phyloP scores from a whole-genome alignment of 2,888 invertebrate genomes.

The Andrena chrysosceles region DNA sequence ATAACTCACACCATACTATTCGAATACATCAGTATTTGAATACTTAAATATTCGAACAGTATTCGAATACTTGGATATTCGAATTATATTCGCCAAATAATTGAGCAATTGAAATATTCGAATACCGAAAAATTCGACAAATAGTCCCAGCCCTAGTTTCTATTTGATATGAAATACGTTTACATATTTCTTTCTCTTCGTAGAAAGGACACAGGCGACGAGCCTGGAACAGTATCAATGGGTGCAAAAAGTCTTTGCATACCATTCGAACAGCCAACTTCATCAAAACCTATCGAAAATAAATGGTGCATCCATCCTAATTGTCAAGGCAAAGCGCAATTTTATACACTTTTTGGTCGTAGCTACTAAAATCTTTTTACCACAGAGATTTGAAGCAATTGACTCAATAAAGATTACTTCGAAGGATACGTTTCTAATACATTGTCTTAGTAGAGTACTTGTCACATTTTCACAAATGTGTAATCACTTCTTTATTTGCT shows the following conservation, averaged over 20 bases:
- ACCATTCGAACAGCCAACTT: slow-evolving; percentile 93
- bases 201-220: slow-evolving; percentile 89
- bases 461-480: neutral
- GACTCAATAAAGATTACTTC: slow-evolving; percentile 12
- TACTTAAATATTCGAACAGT: too few relatives aligned
- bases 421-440: neutral
- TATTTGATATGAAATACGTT: neutral
- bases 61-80: too few relatives aligned
- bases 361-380: slow-evolving; percentile 90
- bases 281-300: slow-evolving; percentile 81
- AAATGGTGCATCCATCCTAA: slow-evolving; percentile 95
- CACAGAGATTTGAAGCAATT: neutral
- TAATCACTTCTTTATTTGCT: neutral
- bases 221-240: slow-evolving; percentile 96
- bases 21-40: too few relatives aligned
- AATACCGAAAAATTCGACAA: too few relatives aligned
- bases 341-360: slow-evolving; percentile 97
- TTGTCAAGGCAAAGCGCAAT: slow-evolving; percentile 92
- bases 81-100: too few relatives aligned
- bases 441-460: neutral
- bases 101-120: too few relatives aligned
- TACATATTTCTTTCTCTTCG: slow-evolving; percentile 14
- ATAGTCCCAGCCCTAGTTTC: too few relatives aligned
- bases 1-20: too few relatives aligned
- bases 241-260: slow-evolving; percentile 99